Evolutionary conservation across 2,888 invertebrate species (phyloP), one percentile per base, ranked within the genome.

Genomic region (Platycheirus albimanus): DNA sequence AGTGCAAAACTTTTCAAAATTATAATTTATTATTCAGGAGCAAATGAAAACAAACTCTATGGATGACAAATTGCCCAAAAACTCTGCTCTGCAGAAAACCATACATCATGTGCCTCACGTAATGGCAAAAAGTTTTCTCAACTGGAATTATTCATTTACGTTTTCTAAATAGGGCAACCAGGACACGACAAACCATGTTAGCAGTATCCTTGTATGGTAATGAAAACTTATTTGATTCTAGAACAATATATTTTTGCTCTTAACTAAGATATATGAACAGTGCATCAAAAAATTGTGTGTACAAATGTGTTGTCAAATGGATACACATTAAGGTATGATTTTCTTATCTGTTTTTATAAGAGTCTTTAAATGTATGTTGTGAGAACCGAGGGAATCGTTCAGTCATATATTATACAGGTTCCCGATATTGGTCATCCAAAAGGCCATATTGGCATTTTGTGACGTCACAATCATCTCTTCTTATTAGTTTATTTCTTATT

Each of bases 1-100:
- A 41, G 13, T 41, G 10, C 36, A 33, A 33, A 33, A 33, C 24
- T 24, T 24, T 24, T 24, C 15, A 10, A 58, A 58, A 41, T 41
- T 28, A 58, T 41, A 58, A 58, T 41, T 58, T 41, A 58, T 41
- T 58, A 58, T 56, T 56, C 10, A 41, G 13, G 11, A 28, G 11
- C n/a, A n/a, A n/a, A n/a, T n/a, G 17, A 38, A 24, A 11, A 6
- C 17, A 52, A 36, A 49, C 30, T 64, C 70, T 33, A 45, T 19
- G 19, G 56, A 75, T 80, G 80, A 51, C 75, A 64, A 70, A 75
- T 80, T 64, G 58, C 80, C 13, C 5, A 7, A n/a, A n/a, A n/a
- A n/a, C n/a, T 30, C 28, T 54, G 56, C 66, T 61, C 24, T 61
- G 43, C 33, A 54, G 19, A 45, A 56, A 36, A 41, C 20, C 71